Conservation (phyloP, 2,888 invertebrate genomes). For the Limnephilus lunatus region DNA sequence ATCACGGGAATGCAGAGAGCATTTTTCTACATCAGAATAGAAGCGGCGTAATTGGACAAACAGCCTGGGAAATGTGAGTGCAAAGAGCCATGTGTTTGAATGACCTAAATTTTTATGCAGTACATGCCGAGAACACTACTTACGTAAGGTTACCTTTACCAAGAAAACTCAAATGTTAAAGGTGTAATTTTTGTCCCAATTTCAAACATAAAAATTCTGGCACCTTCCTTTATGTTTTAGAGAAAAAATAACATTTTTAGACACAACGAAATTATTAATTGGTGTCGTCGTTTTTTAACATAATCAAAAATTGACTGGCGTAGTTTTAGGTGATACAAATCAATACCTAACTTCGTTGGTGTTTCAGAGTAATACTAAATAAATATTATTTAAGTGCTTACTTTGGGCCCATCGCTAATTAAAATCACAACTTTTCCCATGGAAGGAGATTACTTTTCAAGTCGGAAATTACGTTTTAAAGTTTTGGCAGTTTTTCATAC, state of each 20-base stretch:
- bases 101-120: slow-evolving; percentile 32
- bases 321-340: background rate
- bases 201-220: background rate
- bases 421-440: background rate
- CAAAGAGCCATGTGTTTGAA: background rate
- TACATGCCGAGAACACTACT: background rate
- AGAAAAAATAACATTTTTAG: background rate
- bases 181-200: background rate
- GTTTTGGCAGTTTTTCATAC: background rate
- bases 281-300: background rate
- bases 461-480: background rate
- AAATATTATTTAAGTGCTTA: background rate
- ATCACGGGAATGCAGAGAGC: slow-evolving; percentile 41
- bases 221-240: background rate
- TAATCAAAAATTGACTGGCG: background rate
- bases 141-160: background rate
- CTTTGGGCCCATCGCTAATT: background rate
- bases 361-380: background rate
- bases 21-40: slow-evolving; percentile 26
- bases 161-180: background rate
- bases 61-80: slow-evolving; percentile 21
- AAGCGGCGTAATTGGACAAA: slow-evolving; percentile 33
- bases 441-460: background rate
- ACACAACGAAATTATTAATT: background rate
- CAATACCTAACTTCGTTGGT: background rate